Conservation (phyloP, 2,888 invertebrate species). For the Barypeithes pellucidus region DNA sequence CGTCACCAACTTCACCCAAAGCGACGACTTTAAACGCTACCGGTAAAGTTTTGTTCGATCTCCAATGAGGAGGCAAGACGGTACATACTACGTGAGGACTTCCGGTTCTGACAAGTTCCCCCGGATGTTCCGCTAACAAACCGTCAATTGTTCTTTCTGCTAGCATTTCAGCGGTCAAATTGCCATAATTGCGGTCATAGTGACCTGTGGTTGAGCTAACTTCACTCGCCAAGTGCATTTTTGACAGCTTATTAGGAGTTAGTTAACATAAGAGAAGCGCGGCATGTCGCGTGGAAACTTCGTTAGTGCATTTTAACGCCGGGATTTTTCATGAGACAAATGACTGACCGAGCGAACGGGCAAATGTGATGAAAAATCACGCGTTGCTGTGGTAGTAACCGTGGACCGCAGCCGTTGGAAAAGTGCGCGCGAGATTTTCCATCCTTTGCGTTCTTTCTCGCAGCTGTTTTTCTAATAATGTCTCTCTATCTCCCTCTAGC, state of each 20-base stretch:
- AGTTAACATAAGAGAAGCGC: conserved; percentile 17
- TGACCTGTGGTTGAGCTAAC: conserved; percentile 80
- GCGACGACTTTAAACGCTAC: conserved; percentile 97
- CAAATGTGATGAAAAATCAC: conserved; percentile 70
- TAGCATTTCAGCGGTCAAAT: conserved; percentile 92
- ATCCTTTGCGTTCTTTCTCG: conserved; percentile 60
- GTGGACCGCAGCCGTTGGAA: conserved; percentile 63
- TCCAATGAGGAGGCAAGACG: conserved; percentile 95
- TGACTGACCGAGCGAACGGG: conserved; percentile 57
- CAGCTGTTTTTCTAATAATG: conserved; percentile 63
- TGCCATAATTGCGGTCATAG: conserved; percentile 69
- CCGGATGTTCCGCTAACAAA: conserved; percentile 91
- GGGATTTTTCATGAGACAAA: conserved; percentile 43
- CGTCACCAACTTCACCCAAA: conserved; percentile 94
- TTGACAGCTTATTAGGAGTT: neutral
- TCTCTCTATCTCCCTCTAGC: conserved; percentile 59
- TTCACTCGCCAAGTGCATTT: conserved; percentile 87
- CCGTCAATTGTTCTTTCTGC: conserved; percentile 91
- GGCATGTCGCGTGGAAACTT: conserved; percentile 38
- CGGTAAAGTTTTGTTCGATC: conserved; percentile 98
- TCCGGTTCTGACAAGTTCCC: conserved; percentile 92
- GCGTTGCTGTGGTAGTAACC: conserved; percentile 65
- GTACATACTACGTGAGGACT: conserved; percentile 97
- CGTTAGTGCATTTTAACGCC: conserved; percentile 42
- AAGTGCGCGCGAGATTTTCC: conserved; percentile 68